Evolutionary conservation across 2,888 invertebrate species (phyloP).

Genomic region (Epicampocera succincta): DNA sequence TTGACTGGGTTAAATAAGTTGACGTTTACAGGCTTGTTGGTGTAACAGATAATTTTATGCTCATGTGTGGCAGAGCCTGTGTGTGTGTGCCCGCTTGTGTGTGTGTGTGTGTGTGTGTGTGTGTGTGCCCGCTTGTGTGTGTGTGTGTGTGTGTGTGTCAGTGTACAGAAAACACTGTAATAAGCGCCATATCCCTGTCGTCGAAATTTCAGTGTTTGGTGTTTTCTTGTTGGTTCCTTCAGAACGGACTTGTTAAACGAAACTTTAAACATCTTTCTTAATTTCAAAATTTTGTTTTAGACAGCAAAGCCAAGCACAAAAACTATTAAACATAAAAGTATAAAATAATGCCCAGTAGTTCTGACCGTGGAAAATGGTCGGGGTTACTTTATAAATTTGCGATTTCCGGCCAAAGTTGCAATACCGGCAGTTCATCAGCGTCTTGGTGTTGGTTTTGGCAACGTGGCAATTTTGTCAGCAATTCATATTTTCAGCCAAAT

Average conservation of each 20-base stretch:
- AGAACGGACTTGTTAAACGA: conserved; percentile 37
- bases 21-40: background rate
- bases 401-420: too few species aligned
- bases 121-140: background rate
- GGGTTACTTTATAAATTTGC: too few species aligned
- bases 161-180: conserved; percentile 5
- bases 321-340: conserved; percentile 4
- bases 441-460: too few species aligned
- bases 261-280: conserved; percentile 61
- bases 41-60: conserved; percentile 14
- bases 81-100: background rate
- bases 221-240: conserved; percentile 19
- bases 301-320: too few species aligned
- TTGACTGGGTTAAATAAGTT: conserved; percentile 17
- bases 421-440: too few species aligned
- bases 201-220: conserved; percentile 4
- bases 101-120: background rate
- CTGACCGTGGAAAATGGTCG: too few species aligned
- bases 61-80: conserved; percentile 1
- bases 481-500: too few species aligned
- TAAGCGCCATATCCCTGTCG: conserved; percentile 44
- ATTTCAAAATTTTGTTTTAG: conserved; percentile 38
- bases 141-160: background rate
- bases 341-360: conserved; percentile 8
- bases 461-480: too few species aligned